Evolutionary conservation across 2,888 invertebrate species (phyloP), one percentile per base, ranked within the genome.

Genomic region (Arge pagana): DNA sequence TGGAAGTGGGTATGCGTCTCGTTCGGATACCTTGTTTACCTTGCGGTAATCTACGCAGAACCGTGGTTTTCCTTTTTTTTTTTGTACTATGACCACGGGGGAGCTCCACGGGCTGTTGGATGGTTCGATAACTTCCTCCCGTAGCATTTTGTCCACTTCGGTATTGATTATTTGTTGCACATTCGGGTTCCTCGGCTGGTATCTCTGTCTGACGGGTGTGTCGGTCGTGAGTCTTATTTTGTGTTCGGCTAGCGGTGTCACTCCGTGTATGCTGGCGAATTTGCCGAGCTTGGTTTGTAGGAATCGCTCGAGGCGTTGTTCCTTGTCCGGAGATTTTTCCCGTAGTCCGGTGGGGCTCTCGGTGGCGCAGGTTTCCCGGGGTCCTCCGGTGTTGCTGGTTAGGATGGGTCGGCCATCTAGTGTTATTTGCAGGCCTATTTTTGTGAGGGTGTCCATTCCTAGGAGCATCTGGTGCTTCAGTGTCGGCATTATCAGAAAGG

Each of bases 191-290:
- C 50, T 48, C 2, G 33, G 50, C 28, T 59, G 57, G 10, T 43
- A 52, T 16, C 57, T 39, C 15, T 59, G 56, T 36, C 57, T 37
- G 8, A 37, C 23, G 6, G 48, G 53, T 10, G 5, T 10, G 2
- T 6, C 37, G 16, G 21, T 2, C 21, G 19, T 37, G 1, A 19
- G 3, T 21, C 37, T 19, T 1, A 37, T 37, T 4, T 48, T n/a
- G 15, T 41, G 11, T 45, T 13, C 82, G 70, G 83, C 83, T 62
- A 67, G 75, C n/a, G n/a, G n/a, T 69, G 19, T 15, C 3, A 16
- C 7, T 3, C 30, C 21, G 2, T 2, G 15, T 3, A 18, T n/a
- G 8, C 5, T 6, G 2, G 19, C n/a, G 15, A 37, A 19, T 21
- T 19, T 19, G 1, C 21, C 10, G 3, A 37, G 37, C 21, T 37